A percentile compares a stretch with the other conserved stretches of the same genome.
phyloP scores from a whole-genome alignment of 1,140 invertebrate species.

The Dendrolimus punctatus region DNA sequence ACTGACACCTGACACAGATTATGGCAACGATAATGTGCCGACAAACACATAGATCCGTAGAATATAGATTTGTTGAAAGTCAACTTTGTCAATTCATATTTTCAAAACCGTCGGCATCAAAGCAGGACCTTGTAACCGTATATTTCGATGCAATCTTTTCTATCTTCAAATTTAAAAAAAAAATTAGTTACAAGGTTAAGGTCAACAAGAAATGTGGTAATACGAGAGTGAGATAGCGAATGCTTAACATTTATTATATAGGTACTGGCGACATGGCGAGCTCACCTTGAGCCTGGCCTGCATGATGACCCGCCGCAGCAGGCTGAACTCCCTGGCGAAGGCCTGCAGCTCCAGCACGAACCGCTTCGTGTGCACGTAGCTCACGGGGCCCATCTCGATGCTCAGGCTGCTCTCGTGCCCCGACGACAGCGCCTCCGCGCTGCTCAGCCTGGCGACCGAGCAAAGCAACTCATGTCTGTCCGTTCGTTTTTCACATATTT shows the following conservation, averaged over 20 bases:
- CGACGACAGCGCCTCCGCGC: conserved; percentile 52
- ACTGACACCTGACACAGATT: conserved; percentile 35
- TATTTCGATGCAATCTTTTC: no score
- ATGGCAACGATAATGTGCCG: background rate
- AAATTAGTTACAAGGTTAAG: no score
- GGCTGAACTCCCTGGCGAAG: conserved; percentile 90
- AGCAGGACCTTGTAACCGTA: no score
- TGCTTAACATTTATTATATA: background rate
- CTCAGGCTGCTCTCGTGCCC: conserved; percentile 86
- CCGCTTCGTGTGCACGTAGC: conserved; percentile 95
- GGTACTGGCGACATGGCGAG: background rate
- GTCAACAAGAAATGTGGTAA: no score
- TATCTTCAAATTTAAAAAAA: no score
- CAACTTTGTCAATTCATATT: no score
- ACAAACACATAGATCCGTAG: no score
- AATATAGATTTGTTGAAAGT: no score
- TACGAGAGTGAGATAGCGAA: no score
- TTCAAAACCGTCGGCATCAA: no score
- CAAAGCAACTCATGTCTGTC: no score
- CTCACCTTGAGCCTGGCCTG: conserved; percentile 61
- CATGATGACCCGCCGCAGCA: conserved; percentile 78
- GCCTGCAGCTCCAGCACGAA: conserved; percentile 91
- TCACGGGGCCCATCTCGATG: conserved; percentile 88
- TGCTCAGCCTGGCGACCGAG: conserved; percentile 32
- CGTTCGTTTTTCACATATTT: no score